These are phyloP conservation scores for Iguana delicatissima DNA, from an alignment of 2,797 vertebrate genomes.

Conservation along the genomic window DNA sequence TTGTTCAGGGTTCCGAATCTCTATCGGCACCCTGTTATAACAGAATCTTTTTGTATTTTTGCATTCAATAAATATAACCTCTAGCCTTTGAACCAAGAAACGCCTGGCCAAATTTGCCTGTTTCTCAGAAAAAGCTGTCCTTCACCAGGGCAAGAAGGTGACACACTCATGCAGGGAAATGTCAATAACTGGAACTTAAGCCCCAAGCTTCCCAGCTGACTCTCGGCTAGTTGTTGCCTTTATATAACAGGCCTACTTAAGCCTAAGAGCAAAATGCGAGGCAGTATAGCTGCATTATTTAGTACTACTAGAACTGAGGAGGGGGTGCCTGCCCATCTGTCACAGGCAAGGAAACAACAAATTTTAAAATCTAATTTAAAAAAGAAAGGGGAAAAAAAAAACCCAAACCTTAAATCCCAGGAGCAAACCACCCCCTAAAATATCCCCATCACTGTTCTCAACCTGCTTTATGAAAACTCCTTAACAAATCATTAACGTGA, in stretches of 20 bases:
- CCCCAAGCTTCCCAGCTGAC: not conserved
- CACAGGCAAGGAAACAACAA: not conserved
- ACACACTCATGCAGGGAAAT: not conserved
- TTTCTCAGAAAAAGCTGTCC: no score
- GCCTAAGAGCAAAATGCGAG: not conserved
- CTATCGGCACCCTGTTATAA: no score
- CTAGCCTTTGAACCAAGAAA: no score
- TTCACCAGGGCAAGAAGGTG: no score
- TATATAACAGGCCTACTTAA: not conserved
- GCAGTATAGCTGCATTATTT: not conserved
- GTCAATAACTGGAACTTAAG: not conserved
- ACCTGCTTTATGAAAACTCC: conserved; percentile 25
- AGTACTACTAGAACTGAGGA: no score
- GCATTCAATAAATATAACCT: no score
- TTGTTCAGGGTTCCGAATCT: no score
- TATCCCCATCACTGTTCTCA: not conserved
- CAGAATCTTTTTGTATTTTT: no score
- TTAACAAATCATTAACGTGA: conserved; percentile 40
- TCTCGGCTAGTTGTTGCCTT: not conserved
- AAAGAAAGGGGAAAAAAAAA: not conserved
- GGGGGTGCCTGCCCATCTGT: not conserved
- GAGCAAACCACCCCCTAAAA: not conserved
- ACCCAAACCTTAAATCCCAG: not conserved
- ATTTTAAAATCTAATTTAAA: not conserved
- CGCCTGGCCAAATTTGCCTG: no score